Base-by-base conservation (phyloP, 2,888 invertebrate genomes). In the Tenthredo mesomela region DNA sequence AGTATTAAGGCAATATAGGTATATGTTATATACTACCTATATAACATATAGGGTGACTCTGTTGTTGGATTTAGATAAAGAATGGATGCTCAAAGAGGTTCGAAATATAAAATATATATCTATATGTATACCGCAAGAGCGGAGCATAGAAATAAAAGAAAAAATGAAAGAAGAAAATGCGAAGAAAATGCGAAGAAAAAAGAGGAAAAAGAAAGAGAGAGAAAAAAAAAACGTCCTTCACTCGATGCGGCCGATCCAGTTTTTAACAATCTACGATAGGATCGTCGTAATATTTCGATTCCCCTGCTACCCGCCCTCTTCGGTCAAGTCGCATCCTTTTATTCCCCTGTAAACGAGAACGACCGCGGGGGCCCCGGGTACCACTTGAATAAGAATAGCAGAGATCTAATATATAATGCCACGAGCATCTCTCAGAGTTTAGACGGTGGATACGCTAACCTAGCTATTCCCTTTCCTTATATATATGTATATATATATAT, bases 251-350 rank as follows among this genome's bases (percentile, higher is more conserved):
- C 54, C 77, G 77, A 65, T 80, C 54, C 80, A 61, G 61, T 80
- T 80, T 65, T 80, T 80, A 80, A 80, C 80, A 80, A 80, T 80
- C 80, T 61, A n/a, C 80, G 80, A 80, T 82, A 82, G 67, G 47
- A 82, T 82, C 82, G 82, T 82, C 65, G 70, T 82, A 47, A 82
- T 70, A 70, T 67, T 82, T 67, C 67, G 82, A 82, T 80, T 40
- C n/a, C 54, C 54, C 54, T 29, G n/a, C n/a, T 40, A 80, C 37
- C 61, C 58, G 7, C 58, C 40, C 61, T 67, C 82, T 67, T 67
- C 50, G 82, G 82, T 82, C 82, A 82, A 82, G 82, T 82, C 82
- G 82, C 65, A 82, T 82, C 82, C 82, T 82, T 80, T 82, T 82
- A 82, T 82, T 70, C 82, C 80, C 12, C 61, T 70, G 65, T 82